Conservation (phyloP, 2,888 invertebrate genomes). For the Minunthozetes semirufus region DNA sequence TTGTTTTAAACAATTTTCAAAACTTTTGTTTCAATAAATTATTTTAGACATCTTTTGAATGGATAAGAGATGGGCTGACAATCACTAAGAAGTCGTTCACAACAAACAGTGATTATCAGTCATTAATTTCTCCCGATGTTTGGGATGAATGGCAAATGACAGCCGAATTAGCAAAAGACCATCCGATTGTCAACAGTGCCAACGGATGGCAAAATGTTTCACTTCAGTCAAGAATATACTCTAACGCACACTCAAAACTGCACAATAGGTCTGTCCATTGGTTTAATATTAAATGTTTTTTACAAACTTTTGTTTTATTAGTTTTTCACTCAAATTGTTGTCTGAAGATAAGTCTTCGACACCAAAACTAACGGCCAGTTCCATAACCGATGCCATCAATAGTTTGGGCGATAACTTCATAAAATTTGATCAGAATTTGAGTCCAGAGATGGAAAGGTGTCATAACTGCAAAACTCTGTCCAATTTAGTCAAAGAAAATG, state of each 20-base stretch:
- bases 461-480: constrained; percentile 31
- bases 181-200: constrained; percentile 30
- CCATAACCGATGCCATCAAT: neutral
- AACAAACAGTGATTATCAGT: constrained; percentile 16
- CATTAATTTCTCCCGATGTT: constrained; percentile 32
- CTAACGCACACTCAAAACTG: constrained; percentile 37
- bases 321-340: constrained; percentile 30
- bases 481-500: constrained; percentile 21
- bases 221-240: constrained; percentile 34
- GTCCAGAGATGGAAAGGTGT: constrained; percentile 31
- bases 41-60: neutral
- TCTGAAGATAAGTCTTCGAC: constrained; percentile 14
- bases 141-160: constrained; percentile 33
- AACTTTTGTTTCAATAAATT: neutral
- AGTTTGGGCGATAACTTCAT: constrained; percentile 30
- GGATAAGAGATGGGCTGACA: constrained; percentile 8
- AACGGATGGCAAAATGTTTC: constrained; percentile 40
- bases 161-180: constrained; percentile 33
- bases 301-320: neutral
- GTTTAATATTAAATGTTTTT: neutral
- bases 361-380: neutral
- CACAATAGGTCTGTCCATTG: constrained; percentile 11
- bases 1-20: neutral
- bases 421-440: neutral
- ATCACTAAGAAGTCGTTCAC: constrained; percentile 17